phyloP scores from a whole-genome alignment of 2,113 vertebrate genomes.

The Cynocephalus volans region DNA sequence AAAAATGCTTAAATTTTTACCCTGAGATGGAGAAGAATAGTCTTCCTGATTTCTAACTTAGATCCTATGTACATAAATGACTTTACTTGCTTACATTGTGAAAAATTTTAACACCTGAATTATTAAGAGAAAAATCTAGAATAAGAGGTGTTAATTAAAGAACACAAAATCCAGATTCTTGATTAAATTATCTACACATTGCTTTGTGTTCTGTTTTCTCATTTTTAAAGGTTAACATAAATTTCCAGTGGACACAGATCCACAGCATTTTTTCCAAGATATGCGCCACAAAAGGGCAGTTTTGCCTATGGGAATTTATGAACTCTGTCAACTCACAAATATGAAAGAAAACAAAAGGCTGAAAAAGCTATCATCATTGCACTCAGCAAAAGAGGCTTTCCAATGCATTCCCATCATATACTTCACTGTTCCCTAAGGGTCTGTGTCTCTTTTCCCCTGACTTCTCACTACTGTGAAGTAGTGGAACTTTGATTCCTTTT shows the following conservation, averaged over 20 bases:
- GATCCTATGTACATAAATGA: background rate
- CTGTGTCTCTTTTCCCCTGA: background rate
- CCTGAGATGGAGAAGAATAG: background rate
- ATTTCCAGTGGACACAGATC: background rate
- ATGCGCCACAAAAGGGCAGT: conserved; percentile 40
- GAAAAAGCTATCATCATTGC: background rate
- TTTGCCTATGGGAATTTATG: conserved; percentile 28
- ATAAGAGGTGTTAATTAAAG: conserved; percentile 3
- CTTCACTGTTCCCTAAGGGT: background rate
- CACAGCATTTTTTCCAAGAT: background rate
- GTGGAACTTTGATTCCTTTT: background rate
- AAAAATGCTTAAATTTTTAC: conserved; percentile 60
- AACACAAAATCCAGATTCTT: background rate
- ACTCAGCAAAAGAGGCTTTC: background rate
- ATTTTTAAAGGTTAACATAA: conserved; percentile 37
- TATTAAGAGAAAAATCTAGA: conserved; percentile 13
- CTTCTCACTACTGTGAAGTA: background rate
- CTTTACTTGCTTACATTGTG: background rate
- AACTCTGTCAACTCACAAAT: conserved; percentile 5
- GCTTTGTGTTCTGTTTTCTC: background rate
- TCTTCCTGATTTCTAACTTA: conserved; percentile 47
- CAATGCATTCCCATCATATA: accelerated
- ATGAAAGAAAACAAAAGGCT: conserved; percentile 22
- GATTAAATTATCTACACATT: background rate
- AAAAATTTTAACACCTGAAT: conserved; percentile 57